Evolutionary conservation across 2,888 invertebrate species (phyloP), one percentile per base, ranked within the genome.

Genomic region (Danaus chrysippus): DNA sequence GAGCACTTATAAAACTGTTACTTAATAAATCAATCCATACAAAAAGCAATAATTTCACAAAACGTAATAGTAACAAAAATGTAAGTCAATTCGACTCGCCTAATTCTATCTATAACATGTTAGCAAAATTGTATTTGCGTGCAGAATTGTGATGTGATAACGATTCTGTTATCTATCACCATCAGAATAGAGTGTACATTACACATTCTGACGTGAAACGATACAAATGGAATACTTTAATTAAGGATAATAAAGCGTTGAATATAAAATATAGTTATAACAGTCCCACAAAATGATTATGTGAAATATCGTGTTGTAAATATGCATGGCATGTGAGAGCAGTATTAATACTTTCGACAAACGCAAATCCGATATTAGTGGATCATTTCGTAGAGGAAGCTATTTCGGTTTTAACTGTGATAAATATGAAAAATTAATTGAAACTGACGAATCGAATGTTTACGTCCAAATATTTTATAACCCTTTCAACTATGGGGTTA

Each of bases 301-400:
- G 70, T 73, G 74, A 78, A 76, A 74, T 81, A 76, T 77, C 64
- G 56, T 64, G 68, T 71, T 73, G 70, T 60, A 72, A 76, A 79
- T 77, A 79, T 79, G 75, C 74, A 77, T 75, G 70, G 81, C 85
- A 86, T 84, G 84, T 80, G 76, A 81, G 75, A 68, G 64, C 63
- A 71, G 73, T 79, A 83, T 85, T 86, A 84, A 69, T 70, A 66
- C 64, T 67, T 72, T 72, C 70, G 69, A 74, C 71, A 76, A 86
- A 86, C 85, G 84, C 86, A 82, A 86, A 82, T 83, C 76, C 74
- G 77, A 79, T 84, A 84, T 85, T 84, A 84, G 77, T 64, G 77
- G 73, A 81, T 83, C 74, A 80, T 83, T 82, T 78, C 73, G 71
- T 68, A 74, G 71, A 77, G 79, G 79, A 80, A 83, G 75, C 77